These are phyloP conservation scores for Vanessa atalanta DNA, from an alignment of 1,140 invertebrate species.

Conservation along the genomic window DNA sequence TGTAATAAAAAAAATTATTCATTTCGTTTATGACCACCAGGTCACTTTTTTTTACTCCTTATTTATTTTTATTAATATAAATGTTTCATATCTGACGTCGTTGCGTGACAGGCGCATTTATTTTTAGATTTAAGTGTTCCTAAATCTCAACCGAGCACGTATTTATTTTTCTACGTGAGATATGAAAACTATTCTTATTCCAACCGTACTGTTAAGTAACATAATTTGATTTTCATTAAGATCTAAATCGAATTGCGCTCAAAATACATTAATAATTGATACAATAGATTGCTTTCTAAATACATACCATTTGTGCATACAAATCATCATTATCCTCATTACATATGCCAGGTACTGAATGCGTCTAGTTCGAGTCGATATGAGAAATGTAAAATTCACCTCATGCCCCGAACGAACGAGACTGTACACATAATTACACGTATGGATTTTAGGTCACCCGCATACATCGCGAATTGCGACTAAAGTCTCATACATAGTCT, in stretches of 20 bases:
- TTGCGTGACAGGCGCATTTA: no score
- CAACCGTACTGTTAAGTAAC: no score
- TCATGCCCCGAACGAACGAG: conserved; percentile 20
- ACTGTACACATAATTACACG: conserved; percentile 29
- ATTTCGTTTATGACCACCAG: no score
- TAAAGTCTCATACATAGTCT: neutral
- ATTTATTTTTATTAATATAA: no score
- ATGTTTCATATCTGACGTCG: no score
- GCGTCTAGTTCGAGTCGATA: conserved; percentile 9
- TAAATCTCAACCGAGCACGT: no score
- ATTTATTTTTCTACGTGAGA: no score
- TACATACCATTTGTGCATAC: neutral
- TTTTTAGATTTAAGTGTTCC: no score
- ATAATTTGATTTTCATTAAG: no score
- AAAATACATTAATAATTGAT: neutral
- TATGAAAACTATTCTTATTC: no score
- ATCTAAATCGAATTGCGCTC: neutral
- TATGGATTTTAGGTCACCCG: conserved; percentile 21
- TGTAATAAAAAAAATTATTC: no score
- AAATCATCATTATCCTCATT: conserved; percentile 6
- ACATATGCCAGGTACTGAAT: neutral
- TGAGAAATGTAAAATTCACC: conserved; percentile 31
- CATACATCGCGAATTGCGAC: neutral
- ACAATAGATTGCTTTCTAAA: neutral
- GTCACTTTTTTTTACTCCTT: no score